These are phyloP conservation scores for Enteromius mattozi DNA, from an alignment of 2,797 vertebrate genomes.

Conservation along the genomic window DNA sequence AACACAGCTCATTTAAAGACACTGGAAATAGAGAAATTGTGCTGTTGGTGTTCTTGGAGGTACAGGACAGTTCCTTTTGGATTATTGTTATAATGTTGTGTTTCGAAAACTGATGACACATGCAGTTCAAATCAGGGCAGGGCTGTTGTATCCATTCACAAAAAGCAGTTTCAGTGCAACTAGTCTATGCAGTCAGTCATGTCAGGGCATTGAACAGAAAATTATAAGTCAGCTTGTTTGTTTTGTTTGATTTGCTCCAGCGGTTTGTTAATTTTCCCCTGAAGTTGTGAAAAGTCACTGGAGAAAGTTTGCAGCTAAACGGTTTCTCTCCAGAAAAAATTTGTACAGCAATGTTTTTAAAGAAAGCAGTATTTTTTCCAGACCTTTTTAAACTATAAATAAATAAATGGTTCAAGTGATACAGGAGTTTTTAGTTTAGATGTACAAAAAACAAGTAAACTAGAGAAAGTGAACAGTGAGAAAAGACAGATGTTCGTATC, in stretches of 20 bases:
- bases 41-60: not conserved
- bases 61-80: not conserved
- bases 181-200: constrained; percentile 1
- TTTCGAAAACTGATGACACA: not conserved
- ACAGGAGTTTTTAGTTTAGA: constrained; percentile 24
- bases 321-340: constrained; percentile 22
- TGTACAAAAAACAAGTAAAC: constrained; percentile 27
- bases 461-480: not conserved
- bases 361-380: constrained; percentile 42
- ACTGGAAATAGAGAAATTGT: not conserved
- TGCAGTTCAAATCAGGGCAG: not conserved
- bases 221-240: not conserved
- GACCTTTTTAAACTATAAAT: constrained; percentile 48
- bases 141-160: constrained; percentile 19
- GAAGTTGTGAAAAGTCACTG: not conserved
- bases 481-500: constrained; percentile 1
- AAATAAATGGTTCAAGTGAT: constrained; percentile 46
- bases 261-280: not conserved
- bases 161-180: constrained; percentile 39
- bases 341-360: constrained; percentile 43
- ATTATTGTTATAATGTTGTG: not conserved
- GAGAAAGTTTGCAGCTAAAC: constrained; percentile 1
- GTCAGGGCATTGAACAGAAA: constrained; percentile 2
- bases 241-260: constrained; percentile 17
- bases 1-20: constrained; percentile 27